These are phyloP conservation scores for Dyspetes luteomarginatus DNA, from an alignment of 2,888 invertebrate genomes.

Conservation along the genomic window DNA sequence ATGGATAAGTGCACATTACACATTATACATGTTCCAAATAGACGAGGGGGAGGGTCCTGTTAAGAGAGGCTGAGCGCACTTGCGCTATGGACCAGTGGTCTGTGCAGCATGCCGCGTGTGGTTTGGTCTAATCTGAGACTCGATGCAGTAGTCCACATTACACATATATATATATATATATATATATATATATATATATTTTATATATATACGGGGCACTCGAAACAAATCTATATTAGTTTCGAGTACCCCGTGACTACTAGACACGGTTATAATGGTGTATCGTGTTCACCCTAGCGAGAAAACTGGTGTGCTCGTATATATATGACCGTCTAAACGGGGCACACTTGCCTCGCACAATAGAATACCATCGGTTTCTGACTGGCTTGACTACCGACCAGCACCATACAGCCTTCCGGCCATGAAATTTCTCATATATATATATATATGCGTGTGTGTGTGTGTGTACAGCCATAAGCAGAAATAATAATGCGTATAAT, in stretches of 20 bases:
- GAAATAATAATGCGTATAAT: constrained; percentile 82
- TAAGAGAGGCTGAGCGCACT: constrained; percentile 31
- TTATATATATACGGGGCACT: not conserved
- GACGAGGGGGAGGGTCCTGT: constrained; percentile 1
- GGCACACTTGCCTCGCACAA: constrained; percentile 76
- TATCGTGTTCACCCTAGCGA: constrained; percentile 79
- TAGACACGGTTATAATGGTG: constrained; percentile 60
- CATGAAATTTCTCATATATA: not conserved
- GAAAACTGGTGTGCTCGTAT: constrained; percentile 72
- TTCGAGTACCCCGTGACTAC: constrained; percentile 52
- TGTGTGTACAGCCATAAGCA: constrained; percentile 74
- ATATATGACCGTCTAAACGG: constrained; percentile 72
- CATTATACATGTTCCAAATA: not conserved
- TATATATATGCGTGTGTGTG: not conserved
- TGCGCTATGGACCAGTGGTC: constrained; percentile 26
- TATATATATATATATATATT: not conserved
- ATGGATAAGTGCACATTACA: constrained; percentile 19
- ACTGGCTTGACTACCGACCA: constrained; percentile 57
- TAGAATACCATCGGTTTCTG: constrained; percentile 64
- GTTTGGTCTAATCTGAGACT: constrained; percentile 49
- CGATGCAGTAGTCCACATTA: constrained; percentile 34
- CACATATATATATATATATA: constrained; percentile 5
- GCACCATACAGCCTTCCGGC: constrained; percentile 37
- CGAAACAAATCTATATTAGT: constrained; percentile 8
- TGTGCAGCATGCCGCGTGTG: constrained; percentile 24